A percentile compares a stretch with the other conserved stretches of the same genome.
phyloP scores from a whole-genome alignment of 2,113 vertebrate genomes.

The Heterotis niloticus region DNA sequence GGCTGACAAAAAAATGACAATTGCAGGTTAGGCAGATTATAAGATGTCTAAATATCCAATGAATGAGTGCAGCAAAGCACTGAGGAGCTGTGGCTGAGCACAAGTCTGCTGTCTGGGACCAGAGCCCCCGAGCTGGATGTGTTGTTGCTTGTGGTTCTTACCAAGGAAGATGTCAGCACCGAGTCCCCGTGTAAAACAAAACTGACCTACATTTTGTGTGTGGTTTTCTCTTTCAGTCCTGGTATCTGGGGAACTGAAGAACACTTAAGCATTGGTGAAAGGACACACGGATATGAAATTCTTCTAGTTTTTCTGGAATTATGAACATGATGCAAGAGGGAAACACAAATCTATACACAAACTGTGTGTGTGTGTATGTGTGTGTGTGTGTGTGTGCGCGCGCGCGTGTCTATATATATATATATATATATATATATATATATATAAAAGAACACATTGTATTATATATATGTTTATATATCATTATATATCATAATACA shows the following conservation, averaged over 20 bases:
- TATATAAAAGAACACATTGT: too few relatives aligned
- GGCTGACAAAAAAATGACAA: too few relatives aligned
- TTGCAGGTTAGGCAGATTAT: too few relatives aligned
- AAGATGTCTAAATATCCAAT: too few relatives aligned
- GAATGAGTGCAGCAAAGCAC: too few relatives aligned
- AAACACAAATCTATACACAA: conserved; percentile 43
- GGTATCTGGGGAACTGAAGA: conserved; percentile 88
- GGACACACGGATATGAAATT: conserved; percentile 38
- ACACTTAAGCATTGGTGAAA: conserved; percentile 25
- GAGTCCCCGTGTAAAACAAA: too few relatives aligned
- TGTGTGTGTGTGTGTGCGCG: not conserved
- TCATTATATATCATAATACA: conserved; percentile 42
- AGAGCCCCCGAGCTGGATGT: too few relatives aligned
- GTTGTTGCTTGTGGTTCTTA: too few relatives aligned
- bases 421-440: conserved; percentile 47
- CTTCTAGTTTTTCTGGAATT: conserved; percentile 42
- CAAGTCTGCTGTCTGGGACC: too few relatives aligned
- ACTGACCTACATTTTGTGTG: not conserved
- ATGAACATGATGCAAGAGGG: conserved; percentile 51
- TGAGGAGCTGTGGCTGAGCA: too few relatives aligned
- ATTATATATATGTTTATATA: conserved; percentile 49
- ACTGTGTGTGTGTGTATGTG: conserved; percentile 47
- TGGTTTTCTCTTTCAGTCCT: conserved; percentile 70
- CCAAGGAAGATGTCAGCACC: too few relatives aligned
- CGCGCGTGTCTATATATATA: not conserved